Percentiles rank a stretch among this genome's conserved stretches.
Evolutionary conservation across 2,888 invertebrate species (phyloP).

Genomic region (Folsomia manolachei): DNA sequence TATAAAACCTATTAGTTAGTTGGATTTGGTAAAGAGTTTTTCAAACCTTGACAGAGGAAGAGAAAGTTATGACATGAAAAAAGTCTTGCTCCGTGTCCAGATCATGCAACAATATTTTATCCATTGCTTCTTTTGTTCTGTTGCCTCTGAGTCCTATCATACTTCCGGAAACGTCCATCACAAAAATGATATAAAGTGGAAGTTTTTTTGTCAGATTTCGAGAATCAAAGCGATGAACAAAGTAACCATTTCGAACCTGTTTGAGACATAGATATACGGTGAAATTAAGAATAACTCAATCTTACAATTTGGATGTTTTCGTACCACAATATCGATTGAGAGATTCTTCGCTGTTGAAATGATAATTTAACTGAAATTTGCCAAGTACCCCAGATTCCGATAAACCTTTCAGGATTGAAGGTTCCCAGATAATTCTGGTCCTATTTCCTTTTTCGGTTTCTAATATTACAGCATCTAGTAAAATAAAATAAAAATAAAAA

Average conservation of each 20-base stretch:
- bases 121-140: slow-evolving; percentile 68
- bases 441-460: neutral
- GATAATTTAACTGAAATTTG: neutral
- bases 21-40: neutral
- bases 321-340: slow-evolving; percentile 66
- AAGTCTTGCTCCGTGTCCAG: slow-evolving; percentile 63
- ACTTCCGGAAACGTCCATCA: slow-evolving; percentile 71
- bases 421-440: slow-evolving; percentile 5
- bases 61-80: slow-evolving; percentile 68
- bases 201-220: slow-evolving; percentile 60
- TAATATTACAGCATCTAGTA: neutral
- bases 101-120: slow-evolving; percentile 64
- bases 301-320: slow-evolving; percentile 49
- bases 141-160: slow-evolving; percentile 68
- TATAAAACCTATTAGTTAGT: neutral
- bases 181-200: slow-evolving; percentile 68
- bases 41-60: slow-evolving; percentile 25
- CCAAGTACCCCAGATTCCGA: neutral
- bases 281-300: neutral
- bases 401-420: neutral
- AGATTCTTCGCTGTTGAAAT: neutral
- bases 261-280: slow-evolving; percentile 53
- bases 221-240: slow-evolving; percentile 73
- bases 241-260: slow-evolving; percentile 65
- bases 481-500: no score